Evolutionary conservation across 2,113 vertebrate species (phyloP).

Genomic region (Corydoras maculifer): DNA sequence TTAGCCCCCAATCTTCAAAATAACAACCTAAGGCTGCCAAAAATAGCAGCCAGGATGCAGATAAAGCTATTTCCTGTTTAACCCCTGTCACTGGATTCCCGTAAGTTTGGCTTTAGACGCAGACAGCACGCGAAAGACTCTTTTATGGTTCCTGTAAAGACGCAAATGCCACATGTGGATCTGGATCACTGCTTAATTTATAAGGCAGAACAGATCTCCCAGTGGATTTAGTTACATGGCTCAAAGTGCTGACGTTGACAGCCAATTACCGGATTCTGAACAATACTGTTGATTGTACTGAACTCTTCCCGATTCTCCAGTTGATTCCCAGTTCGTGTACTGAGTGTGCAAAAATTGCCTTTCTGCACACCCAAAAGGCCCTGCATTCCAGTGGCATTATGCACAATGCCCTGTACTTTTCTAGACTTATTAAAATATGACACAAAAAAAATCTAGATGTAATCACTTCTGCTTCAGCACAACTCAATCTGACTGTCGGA

Average conservation of each 20-base stretch:
- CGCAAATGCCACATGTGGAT: background rate
- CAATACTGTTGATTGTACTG: conserved; percentile 6
- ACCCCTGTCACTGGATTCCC: conserved; percentile 30
- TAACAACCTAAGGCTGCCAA: conserved; percentile 1
- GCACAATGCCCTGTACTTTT: too few relatives aligned
- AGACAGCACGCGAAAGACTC: background rate
- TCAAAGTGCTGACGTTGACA: background rate
- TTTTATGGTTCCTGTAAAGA: conserved; percentile 27
- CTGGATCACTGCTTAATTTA: conserved; percentile 2
- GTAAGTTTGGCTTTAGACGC: conserved; percentile 29
- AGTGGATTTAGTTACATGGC: conserved; percentile 7
- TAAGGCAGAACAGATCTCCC: conserved; percentile 8
- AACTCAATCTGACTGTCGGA: too few relatives aligned
- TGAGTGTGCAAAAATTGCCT: too few relatives aligned
- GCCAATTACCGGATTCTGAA: conserved; percentile 20
- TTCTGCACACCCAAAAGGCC: too few relatives aligned
- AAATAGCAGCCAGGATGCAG: conserved; percentile 31
- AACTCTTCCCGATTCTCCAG: conserved; percentile 5
- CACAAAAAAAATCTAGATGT: too few relatives aligned
- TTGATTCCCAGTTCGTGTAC: background rate
- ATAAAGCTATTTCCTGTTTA: conserved; percentile 38
- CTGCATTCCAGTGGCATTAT: too few relatives aligned
- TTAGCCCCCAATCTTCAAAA: conserved; percentile 3
- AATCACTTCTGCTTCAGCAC: too few relatives aligned
- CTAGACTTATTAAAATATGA: too few relatives aligned